Conservation (phyloP, 2,113 vertebrate genomes). For the Hippolais icterina region DNA sequence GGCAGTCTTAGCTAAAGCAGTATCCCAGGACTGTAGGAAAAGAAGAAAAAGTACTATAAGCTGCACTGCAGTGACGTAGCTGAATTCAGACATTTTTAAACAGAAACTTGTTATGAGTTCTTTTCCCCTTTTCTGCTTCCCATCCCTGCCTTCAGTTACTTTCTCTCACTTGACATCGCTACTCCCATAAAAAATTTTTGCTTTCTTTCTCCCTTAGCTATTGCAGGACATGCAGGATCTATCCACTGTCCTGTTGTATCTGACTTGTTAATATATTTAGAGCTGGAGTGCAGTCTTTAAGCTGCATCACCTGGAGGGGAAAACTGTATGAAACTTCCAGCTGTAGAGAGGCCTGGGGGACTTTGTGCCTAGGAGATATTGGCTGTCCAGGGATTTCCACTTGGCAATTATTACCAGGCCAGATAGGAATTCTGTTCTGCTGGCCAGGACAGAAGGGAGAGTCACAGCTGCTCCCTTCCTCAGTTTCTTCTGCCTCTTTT, state of each 20-base stretch:
- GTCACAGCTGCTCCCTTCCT: neutral
- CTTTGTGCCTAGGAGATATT: neutral
- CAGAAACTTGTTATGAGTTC: neutral
- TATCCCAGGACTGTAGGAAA: conserved; percentile 74
- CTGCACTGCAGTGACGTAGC: neutral
- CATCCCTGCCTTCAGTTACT: neutral
- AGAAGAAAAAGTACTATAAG: neutral
- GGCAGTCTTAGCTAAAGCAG: conserved; percentile 74
- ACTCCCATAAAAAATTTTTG: neutral
- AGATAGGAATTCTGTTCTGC: neutral
- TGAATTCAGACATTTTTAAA: neutral
- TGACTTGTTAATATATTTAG: neutral
- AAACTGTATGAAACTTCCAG: neutral
- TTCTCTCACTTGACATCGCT: neutral
- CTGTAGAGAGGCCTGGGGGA: neutral
- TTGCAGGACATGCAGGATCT: neutral
- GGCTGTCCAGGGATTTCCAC: neutral
- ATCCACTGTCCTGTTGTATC: neutral
- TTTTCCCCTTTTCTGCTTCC: neutral
- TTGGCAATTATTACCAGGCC: neutral
- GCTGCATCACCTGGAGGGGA: neutral
- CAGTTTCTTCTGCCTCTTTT: neutral
- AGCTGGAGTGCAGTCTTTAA: neutral
- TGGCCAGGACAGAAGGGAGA: neutral
- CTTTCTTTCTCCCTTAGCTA: neutral